Evolutionary conservation across 2,113 vertebrate species (phyloP).

Genomic region (Cygnus buccinator): DNA sequence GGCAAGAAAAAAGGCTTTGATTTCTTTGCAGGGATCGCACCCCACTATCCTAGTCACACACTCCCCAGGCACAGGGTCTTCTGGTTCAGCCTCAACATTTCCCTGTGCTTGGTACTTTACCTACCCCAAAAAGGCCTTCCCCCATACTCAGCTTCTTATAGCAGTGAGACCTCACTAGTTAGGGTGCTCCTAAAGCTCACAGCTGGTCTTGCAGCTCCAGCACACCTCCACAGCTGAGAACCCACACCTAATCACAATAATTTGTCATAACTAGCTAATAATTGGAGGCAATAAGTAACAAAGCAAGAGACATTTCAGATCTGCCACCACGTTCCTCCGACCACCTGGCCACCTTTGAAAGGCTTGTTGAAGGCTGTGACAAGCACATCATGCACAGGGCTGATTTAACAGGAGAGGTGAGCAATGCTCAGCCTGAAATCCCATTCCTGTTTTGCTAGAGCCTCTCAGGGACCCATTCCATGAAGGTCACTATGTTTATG

Average conservation of each 20-base stretch:
- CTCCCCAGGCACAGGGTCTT: background rate
- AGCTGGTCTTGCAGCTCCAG: background rate
- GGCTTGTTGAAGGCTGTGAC: background rate
- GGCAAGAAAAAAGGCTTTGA: rapidly evolving
- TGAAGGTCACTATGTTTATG: background rate
- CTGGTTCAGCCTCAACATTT: background rate
- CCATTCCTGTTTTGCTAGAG: background rate
- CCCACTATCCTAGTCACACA: background rate
- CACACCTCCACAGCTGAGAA: background rate
- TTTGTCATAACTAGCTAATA: background rate
- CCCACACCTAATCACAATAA: background rate
- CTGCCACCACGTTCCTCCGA: background rate
- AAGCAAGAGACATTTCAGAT: background rate
- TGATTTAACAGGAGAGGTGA: background rate
- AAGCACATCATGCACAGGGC: rapidly evolving
- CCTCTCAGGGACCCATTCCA: background rate
- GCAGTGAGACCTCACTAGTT: rapidly evolving
- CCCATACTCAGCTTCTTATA: background rate
- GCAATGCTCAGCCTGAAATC: background rate
- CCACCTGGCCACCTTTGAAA: rapidly evolving
- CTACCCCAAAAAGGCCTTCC: background rate
- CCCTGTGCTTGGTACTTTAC: background rate
- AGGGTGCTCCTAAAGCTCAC: background rate
- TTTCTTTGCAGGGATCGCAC: background rate
- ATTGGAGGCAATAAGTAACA: background rate